phyloP scores from a whole-genome alignment of 2,797 vertebrate species.

The Thaleichthys pacificus region DNA sequence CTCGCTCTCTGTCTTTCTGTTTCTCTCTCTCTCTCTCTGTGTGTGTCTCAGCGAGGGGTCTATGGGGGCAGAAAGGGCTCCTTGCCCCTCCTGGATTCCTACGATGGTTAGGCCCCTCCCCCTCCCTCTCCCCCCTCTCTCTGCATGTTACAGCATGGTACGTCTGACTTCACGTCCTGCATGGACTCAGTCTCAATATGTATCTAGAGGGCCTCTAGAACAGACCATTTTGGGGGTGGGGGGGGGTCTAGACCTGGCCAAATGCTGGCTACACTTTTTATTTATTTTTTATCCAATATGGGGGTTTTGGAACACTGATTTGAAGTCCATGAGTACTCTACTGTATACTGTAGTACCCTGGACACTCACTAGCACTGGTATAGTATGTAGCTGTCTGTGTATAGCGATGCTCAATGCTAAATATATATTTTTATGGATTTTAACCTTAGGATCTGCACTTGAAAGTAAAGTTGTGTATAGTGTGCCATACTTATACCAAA shows the following conservation, averaged over 20 bases:
- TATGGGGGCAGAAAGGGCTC: constrained; percentile 82
- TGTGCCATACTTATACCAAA: constrained; percentile 41
- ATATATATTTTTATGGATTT: constrained; percentile 5
- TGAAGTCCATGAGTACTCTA: constrained; percentile 25
- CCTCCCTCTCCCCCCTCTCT: constrained; percentile 62
- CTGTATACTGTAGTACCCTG: constrained; percentile 24
- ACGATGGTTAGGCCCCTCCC: constrained; percentile 80
- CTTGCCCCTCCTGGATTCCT: constrained; percentile 80
- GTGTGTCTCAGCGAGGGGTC: constrained; percentile 78
- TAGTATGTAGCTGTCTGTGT: constrained; percentile 50
- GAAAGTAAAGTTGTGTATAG: constrained; percentile 15
- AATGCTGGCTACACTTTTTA: too few relatives aligned
- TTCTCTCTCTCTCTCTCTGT: constrained; percentile 54
- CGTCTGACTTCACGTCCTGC: constrained; percentile 75
- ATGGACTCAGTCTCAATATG: constrained; percentile 57
- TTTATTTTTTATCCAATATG: background rate
- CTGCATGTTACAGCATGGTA: constrained; percentile 85
- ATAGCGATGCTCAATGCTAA: constrained; percentile 17
- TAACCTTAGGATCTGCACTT: background rate
- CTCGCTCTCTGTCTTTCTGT: constrained; percentile 30
- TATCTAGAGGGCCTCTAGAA: too few relatives aligned
- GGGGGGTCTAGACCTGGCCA: too few relatives aligned
- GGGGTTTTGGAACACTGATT: constrained; percentile 22
- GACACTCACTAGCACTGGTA: constrained; percentile 45
- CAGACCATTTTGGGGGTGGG: too few relatives aligned